Conservation (phyloP, 2,113 vertebrate species). For the Nycticorax nycticorax region DNA sequence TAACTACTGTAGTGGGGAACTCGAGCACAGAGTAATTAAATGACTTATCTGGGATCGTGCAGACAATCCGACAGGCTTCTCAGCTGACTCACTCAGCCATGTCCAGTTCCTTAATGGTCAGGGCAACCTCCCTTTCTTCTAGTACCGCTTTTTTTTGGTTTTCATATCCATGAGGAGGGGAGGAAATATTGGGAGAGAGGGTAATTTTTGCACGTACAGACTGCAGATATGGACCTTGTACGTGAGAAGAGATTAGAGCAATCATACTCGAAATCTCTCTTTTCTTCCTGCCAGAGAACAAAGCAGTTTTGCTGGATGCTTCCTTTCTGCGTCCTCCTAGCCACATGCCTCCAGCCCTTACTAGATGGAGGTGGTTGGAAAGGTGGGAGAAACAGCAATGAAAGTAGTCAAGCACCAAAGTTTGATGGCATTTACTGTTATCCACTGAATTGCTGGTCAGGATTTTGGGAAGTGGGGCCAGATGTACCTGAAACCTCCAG, state of each 20-base stretch:
- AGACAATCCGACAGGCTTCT: not conserved
- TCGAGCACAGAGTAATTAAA: not conserved
- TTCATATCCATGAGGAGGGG: not conserved
- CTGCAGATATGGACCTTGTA: not conserved
- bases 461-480: not conserved
- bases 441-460: not conserved
- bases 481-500: not conserved
- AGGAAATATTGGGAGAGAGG: not conserved
- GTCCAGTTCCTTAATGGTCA: not conserved
- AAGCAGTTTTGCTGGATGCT: not conserved
- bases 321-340: not conserved
- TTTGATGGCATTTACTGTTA: not conserved
- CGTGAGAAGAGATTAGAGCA: not conserved
- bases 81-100: not conserved
- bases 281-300: not conserved
- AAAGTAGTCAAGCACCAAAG: accelerated
- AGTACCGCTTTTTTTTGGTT: not conserved
- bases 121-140: not conserved
- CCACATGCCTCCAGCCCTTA: not conserved
- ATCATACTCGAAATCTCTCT: not conserved
- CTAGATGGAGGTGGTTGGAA: not conserved
- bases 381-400: not conserved
- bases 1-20: not conserved
- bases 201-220: not conserved
- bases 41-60: not conserved